These are phyloP conservation scores for Catocala sponsa DNA, from an alignment of 2,888 invertebrate genomes.

Conservation along the genomic window DNA sequence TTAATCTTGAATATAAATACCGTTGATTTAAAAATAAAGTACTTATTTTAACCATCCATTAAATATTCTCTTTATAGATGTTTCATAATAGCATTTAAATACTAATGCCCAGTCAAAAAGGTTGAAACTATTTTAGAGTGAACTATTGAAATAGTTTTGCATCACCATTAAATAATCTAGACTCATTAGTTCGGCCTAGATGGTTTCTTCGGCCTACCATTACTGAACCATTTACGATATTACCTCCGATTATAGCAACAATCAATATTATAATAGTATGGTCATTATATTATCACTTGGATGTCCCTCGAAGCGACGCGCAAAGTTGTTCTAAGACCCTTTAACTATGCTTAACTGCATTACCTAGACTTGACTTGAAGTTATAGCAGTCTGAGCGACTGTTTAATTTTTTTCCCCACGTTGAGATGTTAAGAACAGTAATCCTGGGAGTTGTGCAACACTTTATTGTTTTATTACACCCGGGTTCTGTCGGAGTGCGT, in stretches of 20 bases:
- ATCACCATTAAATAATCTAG: slow-evolving; percentile 16
- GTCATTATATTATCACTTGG: slow-evolving; percentile 49
- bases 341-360: slow-evolving; percentile 54
- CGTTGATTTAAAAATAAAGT: slow-evolving; percentile 28
- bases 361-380: slow-evolving; percentile 46
- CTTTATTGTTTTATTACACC: slow-evolving; percentile 75
- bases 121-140: slow-evolving; percentile 21
- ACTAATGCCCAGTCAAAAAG: slow-evolving; percentile 19
- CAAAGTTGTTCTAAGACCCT: slow-evolving; percentile 38
- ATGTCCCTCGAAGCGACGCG: slow-evolving; percentile 49
- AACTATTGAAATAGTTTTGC: slow-evolving; percentile 16
- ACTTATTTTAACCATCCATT: slow-evolving; percentile 36
- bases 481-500: slow-evolving; percentile 57
- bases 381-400: slow-evolving; percentile 50
- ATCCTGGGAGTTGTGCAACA: slow-evolving; percentile 67
- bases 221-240: slow-evolving; percentile 46
- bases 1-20: slow-evolving; percentile 35
- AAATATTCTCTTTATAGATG: slow-evolving; percentile 31
- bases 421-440: slow-evolving; percentile 61
- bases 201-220: slow-evolving; percentile 30
- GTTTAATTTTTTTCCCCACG: slow-evolving; percentile 54
- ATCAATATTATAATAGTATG: slow-evolving; percentile 49
- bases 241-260: slow-evolving; percentile 46
- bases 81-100: slow-evolving; percentile 38
- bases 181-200: slow-evolving; percentile 18